phyloP scores from a whole-genome alignment of 1,140 invertebrate genomes.

The Drosophila bipectinata region DNA sequence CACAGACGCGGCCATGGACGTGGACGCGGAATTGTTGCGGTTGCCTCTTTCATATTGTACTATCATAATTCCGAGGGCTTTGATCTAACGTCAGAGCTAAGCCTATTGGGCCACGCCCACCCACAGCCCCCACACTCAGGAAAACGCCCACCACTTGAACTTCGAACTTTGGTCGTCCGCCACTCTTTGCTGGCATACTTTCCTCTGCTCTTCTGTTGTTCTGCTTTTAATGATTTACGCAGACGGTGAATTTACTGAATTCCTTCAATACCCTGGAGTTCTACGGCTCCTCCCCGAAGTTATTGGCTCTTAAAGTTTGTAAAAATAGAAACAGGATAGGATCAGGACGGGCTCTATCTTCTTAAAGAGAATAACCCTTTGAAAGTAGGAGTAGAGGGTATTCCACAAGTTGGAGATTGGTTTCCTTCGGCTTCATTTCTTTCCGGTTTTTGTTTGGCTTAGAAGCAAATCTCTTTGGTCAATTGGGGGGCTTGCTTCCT shows the following conservation, averaged over 20 bases:
- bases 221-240: constrained; percentile 71
- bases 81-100: constrained; percentile 75
- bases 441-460: not conserved
- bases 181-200: constrained; percentile 8
- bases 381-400: not conserved
- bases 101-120: constrained; percentile 55
- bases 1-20: no score
- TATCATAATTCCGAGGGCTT: constrained; percentile 73
- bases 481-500: constrained; percentile 32
- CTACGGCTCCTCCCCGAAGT: not conserved
- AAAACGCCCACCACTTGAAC: constrained; percentile 40
- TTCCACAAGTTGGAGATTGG: not conserved
- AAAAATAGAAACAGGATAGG: not conserved
- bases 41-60: constrained; percentile 35
- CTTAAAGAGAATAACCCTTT: not conserved
- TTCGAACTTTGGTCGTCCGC: constrained; percentile 27
- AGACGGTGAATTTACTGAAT: constrained; percentile 23
- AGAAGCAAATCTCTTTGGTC: constrained; percentile 53
- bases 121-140: not conserved
- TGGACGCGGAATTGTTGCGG: constrained; percentile 19
- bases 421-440: not conserved
- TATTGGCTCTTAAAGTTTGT: not conserved
- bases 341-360: not conserved
- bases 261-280: not conserved
- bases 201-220: constrained; percentile 23